These are phyloP conservation scores for Drosophila ogumai DNA, from an alignment of 1,140 invertebrate species.

Conservation along the genomic window DNA sequence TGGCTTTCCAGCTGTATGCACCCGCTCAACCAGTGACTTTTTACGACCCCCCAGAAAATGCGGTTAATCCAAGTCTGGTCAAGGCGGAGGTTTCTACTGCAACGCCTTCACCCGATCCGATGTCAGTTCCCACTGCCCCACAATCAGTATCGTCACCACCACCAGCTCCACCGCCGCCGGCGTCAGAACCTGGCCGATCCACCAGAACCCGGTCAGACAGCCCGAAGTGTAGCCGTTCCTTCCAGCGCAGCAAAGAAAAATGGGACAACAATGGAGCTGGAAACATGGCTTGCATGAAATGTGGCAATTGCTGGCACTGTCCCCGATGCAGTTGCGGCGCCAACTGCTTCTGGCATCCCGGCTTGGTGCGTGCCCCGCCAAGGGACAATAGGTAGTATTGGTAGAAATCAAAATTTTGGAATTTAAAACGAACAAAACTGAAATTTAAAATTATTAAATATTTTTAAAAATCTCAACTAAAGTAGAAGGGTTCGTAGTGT, in stretches of 20 bases:
- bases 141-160: neutral
- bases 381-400: constrained; percentile 4
- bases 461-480: neutral
- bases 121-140: neutral
- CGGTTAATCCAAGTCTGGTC: neutral
- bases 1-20: constrained; percentile 39
- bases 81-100: neutral
- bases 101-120: constrained; percentile 1
- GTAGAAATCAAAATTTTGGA: neutral
- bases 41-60: neutral
- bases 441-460: neutral
- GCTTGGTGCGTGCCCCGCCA: constrained; percentile 11
- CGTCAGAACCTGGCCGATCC: neutral
- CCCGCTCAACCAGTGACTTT: constrained; percentile 14
- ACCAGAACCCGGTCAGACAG: constrained; percentile 5
- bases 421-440: neutral
- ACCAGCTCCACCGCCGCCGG: neutral
- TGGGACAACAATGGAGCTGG: constrained; percentile 17
- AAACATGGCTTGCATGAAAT: constrained; percentile 39
- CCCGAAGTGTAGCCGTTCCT: constrained; percentile 27
- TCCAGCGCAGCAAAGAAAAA: constrained; percentile 21
- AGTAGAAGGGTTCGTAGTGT: too few species aligned
- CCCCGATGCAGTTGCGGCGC: constrained; percentile 49
- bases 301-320: constrained; percentile 46
- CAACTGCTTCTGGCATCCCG: constrained; percentile 53